Percentiles rank a stretch among this genome's conserved stretches.
These are phyloP conservation scores for Caradrina kadenii DNA, from an alignment of 2,888 invertebrate species.

Conservation along the genomic window DNA sequence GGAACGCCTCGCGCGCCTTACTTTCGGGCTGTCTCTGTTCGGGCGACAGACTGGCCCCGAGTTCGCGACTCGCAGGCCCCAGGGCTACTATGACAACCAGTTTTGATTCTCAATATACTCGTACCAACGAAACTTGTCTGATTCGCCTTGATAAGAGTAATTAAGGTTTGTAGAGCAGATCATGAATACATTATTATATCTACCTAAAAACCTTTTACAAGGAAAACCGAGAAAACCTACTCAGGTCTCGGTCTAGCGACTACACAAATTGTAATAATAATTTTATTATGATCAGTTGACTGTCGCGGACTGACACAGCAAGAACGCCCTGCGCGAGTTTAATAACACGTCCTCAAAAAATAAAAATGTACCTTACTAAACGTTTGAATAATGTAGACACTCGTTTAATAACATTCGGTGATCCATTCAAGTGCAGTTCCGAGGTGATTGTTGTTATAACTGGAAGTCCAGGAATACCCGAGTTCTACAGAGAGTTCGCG, in stretches of 20 bases:
- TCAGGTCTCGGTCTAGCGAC: background rate
- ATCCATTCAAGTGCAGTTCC: constrained; percentile 43
- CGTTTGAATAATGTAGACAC: constrained; percentile 46
- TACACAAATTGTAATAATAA: constrained; percentile 16
- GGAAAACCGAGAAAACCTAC: too few relatives aligned
- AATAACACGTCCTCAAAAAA: background rate
- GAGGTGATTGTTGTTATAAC: constrained; percentile 56
- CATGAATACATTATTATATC: too few relatives aligned
- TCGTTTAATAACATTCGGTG: constrained; percentile 52
- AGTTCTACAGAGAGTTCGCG: constrained; percentile 57
- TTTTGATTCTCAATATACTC: background rate
- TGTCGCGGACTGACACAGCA: constrained; percentile 34
- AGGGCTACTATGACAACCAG: background rate
- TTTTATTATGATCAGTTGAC: constrained; percentile 29
- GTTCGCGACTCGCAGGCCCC: too few relatives aligned
- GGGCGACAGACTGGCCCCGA: too few relatives aligned
- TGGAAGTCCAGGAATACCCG: constrained; percentile 57
- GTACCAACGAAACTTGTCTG: too few relatives aligned
- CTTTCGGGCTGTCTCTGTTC: too few relatives aligned
- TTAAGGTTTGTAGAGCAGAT: background rate
- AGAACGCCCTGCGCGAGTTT: background rate
- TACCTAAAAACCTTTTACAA: too few relatives aligned
- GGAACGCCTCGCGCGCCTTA: too few relatives aligned
- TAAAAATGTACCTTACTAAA: constrained; percentile 44
- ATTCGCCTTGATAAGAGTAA: background rate